Base-by-base conservation (phyloP, 53 echinoderm and acorn worm species). In the Hippasteria phrygiana region DNA sequence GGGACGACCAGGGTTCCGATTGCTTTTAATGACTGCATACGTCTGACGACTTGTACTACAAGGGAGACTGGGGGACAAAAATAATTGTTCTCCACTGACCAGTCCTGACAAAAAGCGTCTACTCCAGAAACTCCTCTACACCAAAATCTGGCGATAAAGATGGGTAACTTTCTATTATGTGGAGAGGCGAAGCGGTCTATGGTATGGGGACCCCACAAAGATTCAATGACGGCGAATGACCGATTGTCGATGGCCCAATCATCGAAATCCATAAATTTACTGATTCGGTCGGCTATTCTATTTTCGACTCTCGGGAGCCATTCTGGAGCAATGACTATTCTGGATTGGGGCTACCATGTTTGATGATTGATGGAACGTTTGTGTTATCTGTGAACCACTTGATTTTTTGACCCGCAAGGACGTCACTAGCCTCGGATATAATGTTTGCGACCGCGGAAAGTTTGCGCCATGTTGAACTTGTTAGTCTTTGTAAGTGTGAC, bases 131-230 rank as follows among this genome's bases (percentile, higher is more conserved):
- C 63, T 0, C 69, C 88, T 45, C 42, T 88, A 47, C 77, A 88
- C 88, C 88, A 88, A 78, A 88, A 88, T 51, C 67, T 88, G 51
- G 78, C 62, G 38, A 73, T 83, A 33, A 90, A 75, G 4, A 33
- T 13, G 35, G 18, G 2, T 1, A 89, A 18, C 16, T 91, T 86
- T 18, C 35, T 66, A 69, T 86, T 87, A 16, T 77, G 78, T 12
- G 87, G 77, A 0, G 87, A 87, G 0, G 91, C 87, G 26, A 91
- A 91, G 26, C 80, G 47, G 40, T 91, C 91, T 0, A 91, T 50
- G 8, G 91, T 79, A 55, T 91, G 91, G 26, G 91, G 88, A 9
- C 88, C 91, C 91, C 91, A 91, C 34, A 46, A 8, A 24, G 33
- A 55, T 24, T 91, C 62, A 12, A 90, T 82, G 10, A 63, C n/a